phyloP scores from a whole-genome alignment of 2,888 invertebrate genomes.

The Pecten maximus region DNA sequence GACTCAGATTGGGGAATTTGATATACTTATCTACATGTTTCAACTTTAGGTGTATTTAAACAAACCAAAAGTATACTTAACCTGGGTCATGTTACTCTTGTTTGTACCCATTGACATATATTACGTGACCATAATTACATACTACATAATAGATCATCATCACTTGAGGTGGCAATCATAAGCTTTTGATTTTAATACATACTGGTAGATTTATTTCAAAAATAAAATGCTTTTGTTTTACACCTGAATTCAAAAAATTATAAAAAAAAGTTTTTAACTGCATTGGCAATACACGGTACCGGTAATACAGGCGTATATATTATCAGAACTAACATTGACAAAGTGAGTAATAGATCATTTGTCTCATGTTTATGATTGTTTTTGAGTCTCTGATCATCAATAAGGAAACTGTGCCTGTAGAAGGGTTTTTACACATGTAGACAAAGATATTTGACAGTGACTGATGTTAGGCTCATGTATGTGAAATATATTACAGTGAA shows the following conservation, averaged over 20 bases:
- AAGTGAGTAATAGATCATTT: background rate
- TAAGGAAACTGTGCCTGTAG: slow-evolving; percentile 13
- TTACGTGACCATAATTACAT: too few species aligned
- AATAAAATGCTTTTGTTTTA: too few species aligned
- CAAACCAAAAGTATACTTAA: background rate
- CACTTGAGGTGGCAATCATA: too few species aligned
- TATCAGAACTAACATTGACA: background rate
- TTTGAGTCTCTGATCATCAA: background rate
- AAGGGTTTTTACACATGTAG: background rate
- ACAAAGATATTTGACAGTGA: background rate
- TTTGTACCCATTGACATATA: background rate
- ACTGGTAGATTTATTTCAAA: too few species aligned
- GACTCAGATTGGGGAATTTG: background rate
- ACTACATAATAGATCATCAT: too few species aligned
- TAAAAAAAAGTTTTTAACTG: too few species aligned
- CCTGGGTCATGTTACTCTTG: background rate
- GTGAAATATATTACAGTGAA: background rate
- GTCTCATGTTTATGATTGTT: background rate
- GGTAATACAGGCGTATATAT: too few species aligned
- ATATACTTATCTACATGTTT: background rate
- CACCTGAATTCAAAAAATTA: too few species aligned
- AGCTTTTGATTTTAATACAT: too few species aligned
- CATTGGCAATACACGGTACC: too few species aligned
- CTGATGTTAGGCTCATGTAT: background rate
- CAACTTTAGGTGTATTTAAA: background rate